Evolutionary conservation across 2,888 invertebrate species (phyloP).

Genomic region (Sarcophaga rosellei): DNA sequence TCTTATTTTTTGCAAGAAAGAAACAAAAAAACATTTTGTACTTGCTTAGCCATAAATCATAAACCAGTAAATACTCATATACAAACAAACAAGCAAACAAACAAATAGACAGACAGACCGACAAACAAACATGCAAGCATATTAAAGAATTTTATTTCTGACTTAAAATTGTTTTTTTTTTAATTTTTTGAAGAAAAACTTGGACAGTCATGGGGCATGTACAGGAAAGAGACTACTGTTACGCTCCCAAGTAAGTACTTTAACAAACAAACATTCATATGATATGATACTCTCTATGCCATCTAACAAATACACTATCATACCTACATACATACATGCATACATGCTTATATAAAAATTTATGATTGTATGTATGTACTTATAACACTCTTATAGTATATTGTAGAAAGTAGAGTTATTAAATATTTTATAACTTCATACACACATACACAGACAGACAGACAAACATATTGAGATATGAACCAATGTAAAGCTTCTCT

Average conservation of each 20-base stretch:
- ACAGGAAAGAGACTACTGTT: not conserved
- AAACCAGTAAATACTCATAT: not conserved
- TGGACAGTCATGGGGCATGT: not conserved
- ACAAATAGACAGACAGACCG: not conserved
- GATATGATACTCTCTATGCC: too few relatives aligned
- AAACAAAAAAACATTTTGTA: not conserved
- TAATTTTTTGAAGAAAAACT: not conserved
- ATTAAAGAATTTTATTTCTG: not conserved
- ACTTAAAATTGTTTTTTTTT: not conserved
- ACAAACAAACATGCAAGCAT: not conserved
- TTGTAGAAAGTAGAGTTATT: constrained; percentile 41
- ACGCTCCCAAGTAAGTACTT: not conserved
- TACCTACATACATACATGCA: not conserved
- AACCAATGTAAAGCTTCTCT: too few relatives aligned
- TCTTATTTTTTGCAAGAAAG: not conserved
- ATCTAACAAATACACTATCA: too few relatives aligned
- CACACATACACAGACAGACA: not conserved
- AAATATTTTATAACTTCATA: constrained; percentile 59
- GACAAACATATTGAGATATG: too few relatives aligned
- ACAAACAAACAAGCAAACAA: not conserved
- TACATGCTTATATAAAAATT: not conserved
- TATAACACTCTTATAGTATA: constrained; percentile 7
- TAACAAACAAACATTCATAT: not conserved
- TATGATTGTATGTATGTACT: not conserved
- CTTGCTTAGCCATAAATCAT: not conserved